Percentiles rank a stretch among this genome's conserved stretches.
Conservation (phyloP, 2,888 invertebrate genomes). For the Catocala sponsa region DNA sequence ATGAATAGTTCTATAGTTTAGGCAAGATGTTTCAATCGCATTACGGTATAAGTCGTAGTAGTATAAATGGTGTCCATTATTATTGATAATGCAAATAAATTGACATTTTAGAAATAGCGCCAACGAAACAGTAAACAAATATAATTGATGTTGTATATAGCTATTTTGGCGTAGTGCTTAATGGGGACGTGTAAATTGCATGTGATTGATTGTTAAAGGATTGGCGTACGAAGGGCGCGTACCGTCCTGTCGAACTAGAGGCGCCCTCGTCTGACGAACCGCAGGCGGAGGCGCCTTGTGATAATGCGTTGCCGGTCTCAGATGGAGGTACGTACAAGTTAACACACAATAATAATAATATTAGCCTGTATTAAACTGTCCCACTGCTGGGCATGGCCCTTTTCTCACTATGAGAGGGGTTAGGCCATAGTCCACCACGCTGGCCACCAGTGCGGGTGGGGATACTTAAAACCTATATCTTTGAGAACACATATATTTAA, state of each 20-base stretch:
- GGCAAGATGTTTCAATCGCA: too few species aligned
- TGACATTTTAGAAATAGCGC: conserved; percentile 10
- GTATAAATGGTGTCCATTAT: background rate
- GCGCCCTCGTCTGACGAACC: conserved; percentile 77
- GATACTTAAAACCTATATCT: too few species aligned
- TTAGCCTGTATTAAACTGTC: too few species aligned
- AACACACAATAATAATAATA: too few species aligned
- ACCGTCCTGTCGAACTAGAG: conserved; percentile 74
- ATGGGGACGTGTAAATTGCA: conserved; percentile 4
- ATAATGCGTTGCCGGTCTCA: conserved; percentile 50
- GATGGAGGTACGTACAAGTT: conserved; percentile 40
- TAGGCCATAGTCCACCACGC: too few species aligned
- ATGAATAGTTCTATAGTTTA: too few species aligned
- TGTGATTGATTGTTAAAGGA: conserved; percentile 62
- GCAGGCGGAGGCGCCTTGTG: conserved; percentile 63
- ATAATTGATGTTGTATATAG: background rate
- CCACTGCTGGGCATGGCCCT: too few species aligned
- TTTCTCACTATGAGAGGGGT: too few species aligned
- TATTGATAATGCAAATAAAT: background rate
- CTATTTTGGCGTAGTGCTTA: conserved; percentile 5
- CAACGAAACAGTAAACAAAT: conserved; percentile 13
- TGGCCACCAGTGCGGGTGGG: too few species aligned
- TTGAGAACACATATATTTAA: too few species aligned
- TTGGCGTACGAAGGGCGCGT: conserved; percentile 82
- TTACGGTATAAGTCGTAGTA: too few species aligned